These are phyloP conservation scores for Hetaerina americana DNA, from an alignment of 1,140 invertebrate genomes.

Conservation along the genomic window DNA sequence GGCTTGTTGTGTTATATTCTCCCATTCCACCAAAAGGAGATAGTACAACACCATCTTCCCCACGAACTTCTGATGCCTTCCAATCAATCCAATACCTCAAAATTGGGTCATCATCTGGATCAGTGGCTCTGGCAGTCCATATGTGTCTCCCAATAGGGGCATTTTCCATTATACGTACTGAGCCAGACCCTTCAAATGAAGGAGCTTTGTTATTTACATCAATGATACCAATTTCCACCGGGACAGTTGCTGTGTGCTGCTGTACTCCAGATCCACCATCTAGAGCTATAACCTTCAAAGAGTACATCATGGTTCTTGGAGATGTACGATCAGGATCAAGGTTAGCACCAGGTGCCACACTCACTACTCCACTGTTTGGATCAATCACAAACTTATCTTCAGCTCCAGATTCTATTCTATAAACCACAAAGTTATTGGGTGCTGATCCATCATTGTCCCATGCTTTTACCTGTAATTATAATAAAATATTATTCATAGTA, in stretches of 20 bases:
- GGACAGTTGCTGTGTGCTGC: constrained; percentile 49
- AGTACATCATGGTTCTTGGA: constrained; percentile 51
- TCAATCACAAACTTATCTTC: constrained; percentile 87
- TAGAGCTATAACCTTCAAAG: constrained; percentile 48
- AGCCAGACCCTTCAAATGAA: constrained; percentile 50
- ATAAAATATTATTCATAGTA: constrained; percentile 11
- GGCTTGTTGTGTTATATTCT: constrained; percentile 56
- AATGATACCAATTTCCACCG: constrained; percentile 71
- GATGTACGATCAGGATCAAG: constrained; percentile 80
- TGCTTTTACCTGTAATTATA: constrained; percentile 48
- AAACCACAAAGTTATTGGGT: constrained; percentile 75
- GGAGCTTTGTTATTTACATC: constrained; percentile 89
- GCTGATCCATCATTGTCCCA: constrained; percentile 71
- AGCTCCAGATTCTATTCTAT: constrained; percentile 74
- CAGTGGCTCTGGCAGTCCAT: constrained; percentile 53
- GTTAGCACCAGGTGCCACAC: constrained; percentile 70
- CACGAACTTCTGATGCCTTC: constrained; percentile 55
- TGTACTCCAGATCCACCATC: constrained; percentile 76
- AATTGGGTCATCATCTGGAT: constrained; percentile 62
- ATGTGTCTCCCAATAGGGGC: constrained; percentile 57
- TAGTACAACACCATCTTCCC: constrained; percentile 47
- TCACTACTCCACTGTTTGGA: constrained; percentile 64
- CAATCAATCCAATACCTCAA: constrained; percentile 59
- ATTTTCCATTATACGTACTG: constrained; percentile 58
- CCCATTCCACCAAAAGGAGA: constrained; percentile 21